Base-by-base conservation (phyloP, 2,113 vertebrate genomes). In the Oryzias woworae region DNA sequence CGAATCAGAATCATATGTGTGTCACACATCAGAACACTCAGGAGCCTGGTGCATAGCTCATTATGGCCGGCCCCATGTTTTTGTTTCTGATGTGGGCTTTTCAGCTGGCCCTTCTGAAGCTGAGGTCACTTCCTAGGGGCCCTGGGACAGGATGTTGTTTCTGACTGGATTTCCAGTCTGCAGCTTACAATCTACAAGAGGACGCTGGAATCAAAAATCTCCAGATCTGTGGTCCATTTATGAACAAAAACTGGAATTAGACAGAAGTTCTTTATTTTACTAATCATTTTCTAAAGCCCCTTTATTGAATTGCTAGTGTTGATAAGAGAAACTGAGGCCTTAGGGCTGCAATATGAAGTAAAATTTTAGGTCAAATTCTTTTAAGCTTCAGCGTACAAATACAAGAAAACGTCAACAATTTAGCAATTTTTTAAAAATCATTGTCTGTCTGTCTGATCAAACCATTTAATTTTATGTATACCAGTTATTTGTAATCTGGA, bases 101-200 rank as follows among this genome's bases (percentile, higher is more conserved):
- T 85, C 81, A 89, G 89, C 81, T 85, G 80, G 83, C 82, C 80
- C 78, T 71, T 85, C 69, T 80, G 73, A 69, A 77, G 71, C 81
- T 88, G 87, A 91, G 89, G 89, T 88, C 89, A 89, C 83, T 88
- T 89, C 86, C 88, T 85, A 71, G 82, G 84, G 87, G 77, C 82
- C 75, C 65, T n/a, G 66, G 69, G 67, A 74, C 82, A 87, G 88
- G 88, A 85, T 90, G 87, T 89, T 88, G 85, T 83, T 87, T 64
- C 80, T 71, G 76, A 79, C 74, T 72, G 79, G 76, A 74, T 84
- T 82, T 84, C 78, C 75, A 80, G 71, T 66, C 65, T 20, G 52
- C 28, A 14, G 72, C 51, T 64, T 68, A 44, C 47, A 52, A 53
- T 55, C 28, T 31, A 28, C 22, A 26, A 58, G 14, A 26, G 49